Conservation (phyloP, 2,797 vertebrate genomes). For the Pangasius djambal region DNA sequence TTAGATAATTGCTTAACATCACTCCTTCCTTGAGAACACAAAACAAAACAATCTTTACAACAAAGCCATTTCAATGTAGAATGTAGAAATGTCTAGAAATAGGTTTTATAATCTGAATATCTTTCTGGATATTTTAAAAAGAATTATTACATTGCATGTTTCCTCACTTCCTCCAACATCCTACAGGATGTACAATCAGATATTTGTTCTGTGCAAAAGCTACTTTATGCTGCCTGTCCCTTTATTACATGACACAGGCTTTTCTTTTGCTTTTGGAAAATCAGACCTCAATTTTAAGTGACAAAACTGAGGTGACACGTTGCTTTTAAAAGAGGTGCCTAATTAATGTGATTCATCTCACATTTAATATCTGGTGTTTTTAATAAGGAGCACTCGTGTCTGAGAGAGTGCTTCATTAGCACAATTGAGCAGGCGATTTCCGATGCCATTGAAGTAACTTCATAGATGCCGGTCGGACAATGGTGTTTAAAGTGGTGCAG, state of each 20-base stretch:
- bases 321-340: constrained; percentile 19
- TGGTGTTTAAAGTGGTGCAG: constrained; percentile 73
- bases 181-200: not conserved
- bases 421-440: constrained; percentile 68
- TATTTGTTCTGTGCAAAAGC: not conserved
- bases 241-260: not conserved
- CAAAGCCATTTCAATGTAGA: not conserved
- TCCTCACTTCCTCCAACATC: not conserved
- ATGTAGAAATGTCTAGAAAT: not conserved
- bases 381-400: constrained; percentile 74
- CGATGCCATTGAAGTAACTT: constrained; percentile 79
- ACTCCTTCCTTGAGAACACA: not conserved
- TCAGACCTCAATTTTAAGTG: not conserved
- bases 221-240: not conserved
- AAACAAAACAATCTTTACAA: too few relatives aligned
- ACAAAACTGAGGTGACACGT: constrained; percentile 3
- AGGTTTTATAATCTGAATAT: too few relatives aligned
- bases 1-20: not conserved
- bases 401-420: constrained; percentile 71
- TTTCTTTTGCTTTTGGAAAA: not conserved
- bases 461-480: constrained; percentile 65
- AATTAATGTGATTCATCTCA: constrained; percentile 69
- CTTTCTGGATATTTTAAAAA: not conserved
- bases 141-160: not conserved
- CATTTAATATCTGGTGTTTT: constrained; percentile 74